Conservation (phyloP, 2,797 vertebrate genomes). For the Gastrophryne carolinensis region DNA sequence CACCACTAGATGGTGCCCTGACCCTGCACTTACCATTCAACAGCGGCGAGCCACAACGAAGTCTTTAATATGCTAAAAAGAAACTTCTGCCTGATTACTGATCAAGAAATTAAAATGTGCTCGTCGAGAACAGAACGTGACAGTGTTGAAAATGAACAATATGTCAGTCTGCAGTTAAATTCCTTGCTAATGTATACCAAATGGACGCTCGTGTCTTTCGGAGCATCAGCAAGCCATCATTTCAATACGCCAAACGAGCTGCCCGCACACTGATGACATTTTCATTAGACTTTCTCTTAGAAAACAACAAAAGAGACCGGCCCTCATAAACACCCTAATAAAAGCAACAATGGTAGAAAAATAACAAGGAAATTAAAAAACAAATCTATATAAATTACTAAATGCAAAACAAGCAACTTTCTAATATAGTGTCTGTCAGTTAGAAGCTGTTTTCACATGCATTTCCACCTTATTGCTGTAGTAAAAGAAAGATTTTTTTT, state of each 20-base stretch:
- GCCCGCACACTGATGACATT: constrained; percentile 29
- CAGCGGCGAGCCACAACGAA: background rate
- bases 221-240: constrained; percentile 53
- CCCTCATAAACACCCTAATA: constrained; percentile 35
- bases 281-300: constrained; percentile 48
- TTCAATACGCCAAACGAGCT: constrained; percentile 42
- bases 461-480: no score
- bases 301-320: constrained; percentile 39
- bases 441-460: no score
- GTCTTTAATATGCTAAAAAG: constrained; percentile 66
- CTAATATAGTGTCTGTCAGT: no score
- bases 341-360: no score
- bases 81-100: constrained; percentile 68
- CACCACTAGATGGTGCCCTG: constrained; percentile 71
- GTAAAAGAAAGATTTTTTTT: background rate
- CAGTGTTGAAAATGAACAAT: constrained; percentile 65
- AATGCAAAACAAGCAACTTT: no score
- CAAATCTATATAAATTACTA: no score
- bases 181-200: constrained; percentile 59
- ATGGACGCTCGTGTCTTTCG: constrained; percentile 53
- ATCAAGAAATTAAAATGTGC: constrained; percentile 69
- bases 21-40: constrained; percentile 58
- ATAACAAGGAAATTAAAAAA: no score
- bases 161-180: constrained; percentile 59
- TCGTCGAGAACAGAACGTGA: constrained; percentile 59